phyloP scores from a whole-genome alignment of 2,113 vertebrate genomes.

The Lycaon pictus region DNA sequence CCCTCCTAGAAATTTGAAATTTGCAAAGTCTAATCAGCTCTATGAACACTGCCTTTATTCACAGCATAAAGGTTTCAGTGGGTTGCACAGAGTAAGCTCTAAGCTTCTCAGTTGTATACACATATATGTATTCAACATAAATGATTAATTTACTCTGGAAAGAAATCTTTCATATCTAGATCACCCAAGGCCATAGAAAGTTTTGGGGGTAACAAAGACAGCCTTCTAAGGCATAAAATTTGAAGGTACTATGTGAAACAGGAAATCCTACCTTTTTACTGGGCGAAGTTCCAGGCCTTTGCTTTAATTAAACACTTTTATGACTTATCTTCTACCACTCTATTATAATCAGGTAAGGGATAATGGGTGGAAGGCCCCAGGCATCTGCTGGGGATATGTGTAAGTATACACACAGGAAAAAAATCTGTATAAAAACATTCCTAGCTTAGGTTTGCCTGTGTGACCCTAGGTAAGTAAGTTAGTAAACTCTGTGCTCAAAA shows the following conservation, averaged over 20 bases:
- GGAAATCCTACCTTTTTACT: constrained; percentile 24
- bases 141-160: constrained; percentile 35
- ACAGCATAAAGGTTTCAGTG: background rate
- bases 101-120: background rate
- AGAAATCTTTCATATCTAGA: constrained; percentile 12
- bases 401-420: background rate
- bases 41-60: background rate
- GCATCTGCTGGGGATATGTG: background rate
- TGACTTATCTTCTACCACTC: background rate
- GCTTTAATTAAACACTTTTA: constrained; percentile 9
- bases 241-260: background rate
- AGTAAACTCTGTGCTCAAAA: constrained; percentile 11
- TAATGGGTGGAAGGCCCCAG: background rate
- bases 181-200: background rate
- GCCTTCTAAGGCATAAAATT: background rate
- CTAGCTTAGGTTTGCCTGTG: background rate
- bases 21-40: constrained; percentile 6
- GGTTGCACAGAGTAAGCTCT: background rate
- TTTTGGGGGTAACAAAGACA: constrained; percentile 22
- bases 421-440: background rate
- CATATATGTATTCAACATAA: background rate
- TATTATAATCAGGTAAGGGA: constrained; percentile 13
- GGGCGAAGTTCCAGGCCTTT: background rate
- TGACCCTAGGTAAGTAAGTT: background rate
- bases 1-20: background rate